These are phyloP conservation scores for Plagodis dolabraria DNA, from an alignment of 2,888 invertebrate genomes.

Conservation along the genomic window DNA sequence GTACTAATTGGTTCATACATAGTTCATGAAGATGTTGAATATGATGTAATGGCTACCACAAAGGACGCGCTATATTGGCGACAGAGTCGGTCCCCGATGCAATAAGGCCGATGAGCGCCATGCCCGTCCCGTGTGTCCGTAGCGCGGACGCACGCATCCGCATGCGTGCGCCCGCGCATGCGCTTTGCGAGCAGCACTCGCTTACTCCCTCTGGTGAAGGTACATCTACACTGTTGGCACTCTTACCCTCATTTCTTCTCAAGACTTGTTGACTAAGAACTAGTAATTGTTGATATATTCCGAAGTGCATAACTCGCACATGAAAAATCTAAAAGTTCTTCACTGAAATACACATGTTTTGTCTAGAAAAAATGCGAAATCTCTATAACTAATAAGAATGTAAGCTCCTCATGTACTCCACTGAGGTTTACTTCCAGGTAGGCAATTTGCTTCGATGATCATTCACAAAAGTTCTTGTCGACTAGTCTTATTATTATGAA, in stretches of 20 bases:
- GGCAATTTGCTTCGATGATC: too few species aligned
- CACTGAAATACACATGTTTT: too few species aligned
- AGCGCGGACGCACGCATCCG: constrained; percentile 60
- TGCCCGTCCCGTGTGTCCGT: constrained; percentile 68
- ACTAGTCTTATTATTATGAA: constrained; percentile 13
- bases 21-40: background rate
- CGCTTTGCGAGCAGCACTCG: constrained; percentile 82
- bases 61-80: constrained; percentile 6
- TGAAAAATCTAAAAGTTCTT: too few species aligned
- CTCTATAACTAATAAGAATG: too few species aligned
- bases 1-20: too few species aligned
- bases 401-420: too few species aligned
- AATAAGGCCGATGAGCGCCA: constrained; percentile 58
- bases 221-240: constrained; percentile 66
- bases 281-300: too few species aligned
- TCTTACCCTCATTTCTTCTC: constrained; percentile 31
- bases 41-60: constrained; percentile 4
- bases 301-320: too few species aligned
- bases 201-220: constrained; percentile 72
- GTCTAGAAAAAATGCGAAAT: too few species aligned
- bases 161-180: constrained; percentile 63
- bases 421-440: too few species aligned
- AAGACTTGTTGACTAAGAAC: constrained; percentile 9
- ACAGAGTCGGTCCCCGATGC: constrained; percentile 65
- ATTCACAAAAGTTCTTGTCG: constrained; percentile 5